Evolutionary conservation across 1,140 invertebrate genomes (phyloP).

Genomic region (Tetraneura akinire): DNA sequence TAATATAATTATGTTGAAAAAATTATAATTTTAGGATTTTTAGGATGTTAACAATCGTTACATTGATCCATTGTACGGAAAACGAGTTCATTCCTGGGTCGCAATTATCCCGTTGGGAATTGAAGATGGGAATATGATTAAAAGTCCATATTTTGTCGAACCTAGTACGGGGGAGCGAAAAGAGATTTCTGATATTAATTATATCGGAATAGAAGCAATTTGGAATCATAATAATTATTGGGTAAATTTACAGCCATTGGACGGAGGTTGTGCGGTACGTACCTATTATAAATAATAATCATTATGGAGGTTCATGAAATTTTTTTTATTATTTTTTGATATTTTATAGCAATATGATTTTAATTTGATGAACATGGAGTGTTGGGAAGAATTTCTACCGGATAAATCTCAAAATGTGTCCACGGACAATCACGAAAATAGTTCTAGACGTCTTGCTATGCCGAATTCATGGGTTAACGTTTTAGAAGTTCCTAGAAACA

Average conservation of each 20-base stretch:
- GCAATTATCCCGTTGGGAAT: constrained; percentile 60
- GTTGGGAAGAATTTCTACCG: constrained; percentile 40
- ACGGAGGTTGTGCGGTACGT: constrained; percentile 56
- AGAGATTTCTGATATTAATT: constrained; percentile 65
- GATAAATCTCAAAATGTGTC: neutral
- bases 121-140: constrained; percentile 61
- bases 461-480: constrained; percentile 76
- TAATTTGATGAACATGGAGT: neutral
- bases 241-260: constrained; percentile 68
- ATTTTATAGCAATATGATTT: constrained; percentile 16
- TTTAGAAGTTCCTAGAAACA: constrained; percentile 68
- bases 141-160: constrained; percentile 78
- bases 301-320: no score
- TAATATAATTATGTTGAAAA: neutral
- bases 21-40: constrained; percentile 52
- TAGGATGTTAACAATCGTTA: constrained; percentile 58
- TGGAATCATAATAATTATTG: constrained; percentile 91
- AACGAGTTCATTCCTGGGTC: constrained; percentile 83
- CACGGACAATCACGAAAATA: constrained; percentile 59
- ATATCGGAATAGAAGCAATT: constrained; percentile 77
- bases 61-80: constrained; percentile 71
- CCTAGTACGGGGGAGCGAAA: constrained; percentile 72
- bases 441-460: constrained; percentile 78
- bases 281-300: neutral
- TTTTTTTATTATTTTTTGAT: neutral